Base-by-base conservation (phyloP, 2,888 invertebrate species). In the Mimas tiliae region DNA sequence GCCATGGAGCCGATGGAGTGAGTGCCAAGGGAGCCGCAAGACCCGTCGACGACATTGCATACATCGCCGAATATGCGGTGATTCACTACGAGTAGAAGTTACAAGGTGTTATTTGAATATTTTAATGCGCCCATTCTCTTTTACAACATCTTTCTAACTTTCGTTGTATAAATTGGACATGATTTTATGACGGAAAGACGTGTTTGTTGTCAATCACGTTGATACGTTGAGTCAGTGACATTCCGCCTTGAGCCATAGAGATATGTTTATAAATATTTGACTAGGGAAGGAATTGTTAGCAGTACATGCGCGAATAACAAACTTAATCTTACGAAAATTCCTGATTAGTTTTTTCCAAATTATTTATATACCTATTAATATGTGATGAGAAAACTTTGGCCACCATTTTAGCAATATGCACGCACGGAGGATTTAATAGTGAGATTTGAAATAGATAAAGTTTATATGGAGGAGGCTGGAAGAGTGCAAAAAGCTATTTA, bases 41-140 rank as follows among this genome's bases (percentile, higher is more conserved):
- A 86, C 84, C 48, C 78, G 93, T 52, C 84, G 92, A 63, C 82
- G 87, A 65, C 90, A 89, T 70, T 93, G 93, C 76, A 70, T 89
- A 67, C 84, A 75, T 51, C 81, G 82, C 62, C 75, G 75, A 63
- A 71, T 86, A 70, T 93, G 93, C 70, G 89, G 93, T 12, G 87
- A 87, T 66, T 77, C 88, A 8, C 76, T 91, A 9, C 82, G 90
- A 53, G 83, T 93, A 52, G 90, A 93, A 84, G 84, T 91, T 58
- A 73, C 86, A 63, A 87, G 89, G 93, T 92, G 55, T 12, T 12
- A 19, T 58, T 58, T 19, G 42, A 11, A 38, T 38, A 58, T 58
- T 42, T 42, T 6, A 38, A 19, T 38, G 3, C 11, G 16, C 0
- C 8, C 12, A 12, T 16, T 34, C 34, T 38, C 16, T 38, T 19